Conservation (phyloP, 2,113 vertebrate species). For the Trochalopteron elliotii region DNA sequence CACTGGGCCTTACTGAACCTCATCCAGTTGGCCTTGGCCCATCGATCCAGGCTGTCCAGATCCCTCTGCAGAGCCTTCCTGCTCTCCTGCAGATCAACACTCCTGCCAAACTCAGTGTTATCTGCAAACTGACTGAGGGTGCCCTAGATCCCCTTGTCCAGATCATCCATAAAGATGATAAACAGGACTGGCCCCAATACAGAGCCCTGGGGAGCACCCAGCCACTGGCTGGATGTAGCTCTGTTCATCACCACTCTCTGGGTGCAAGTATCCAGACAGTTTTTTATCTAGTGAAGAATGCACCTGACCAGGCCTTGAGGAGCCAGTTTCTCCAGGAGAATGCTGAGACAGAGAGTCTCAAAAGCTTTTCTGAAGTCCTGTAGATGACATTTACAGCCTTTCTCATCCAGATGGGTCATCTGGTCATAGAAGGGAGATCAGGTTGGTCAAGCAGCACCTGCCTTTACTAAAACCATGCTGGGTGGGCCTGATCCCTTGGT, state of each 20-base stretch:
- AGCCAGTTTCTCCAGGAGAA: not conserved
- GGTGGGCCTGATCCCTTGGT: not conserved
- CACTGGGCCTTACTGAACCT: not conserved
- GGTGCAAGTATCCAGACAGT: rapidly evolving
- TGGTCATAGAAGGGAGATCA: not conserved
- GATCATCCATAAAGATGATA: not conserved
- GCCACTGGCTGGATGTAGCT: not conserved
- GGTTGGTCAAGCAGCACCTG: not conserved
- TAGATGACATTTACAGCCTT: not conserved
- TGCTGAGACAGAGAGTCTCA: not conserved
- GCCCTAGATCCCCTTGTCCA: not conserved
- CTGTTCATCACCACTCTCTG: not conserved
- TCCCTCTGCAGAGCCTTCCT: not conserved
- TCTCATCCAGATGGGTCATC: not conserved
- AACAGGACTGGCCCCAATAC: not conserved
- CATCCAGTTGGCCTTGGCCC: not conserved
- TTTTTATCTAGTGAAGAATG: not conserved
- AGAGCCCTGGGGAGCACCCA: not conserved
- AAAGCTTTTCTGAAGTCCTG: not conserved
- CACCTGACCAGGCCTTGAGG: not conserved
- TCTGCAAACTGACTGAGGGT: not conserved
- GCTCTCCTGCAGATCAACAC: not conserved
- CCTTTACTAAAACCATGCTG: not conserved
- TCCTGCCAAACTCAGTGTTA: not conserved
- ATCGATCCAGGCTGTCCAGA: not conserved